A percentile compares a stretch with the other conserved stretches of the same genome.
phyloP scores from a whole-genome alignment of 2,113 vertebrate genomes.

The Dolichallabes microphthalmus region DNA sequence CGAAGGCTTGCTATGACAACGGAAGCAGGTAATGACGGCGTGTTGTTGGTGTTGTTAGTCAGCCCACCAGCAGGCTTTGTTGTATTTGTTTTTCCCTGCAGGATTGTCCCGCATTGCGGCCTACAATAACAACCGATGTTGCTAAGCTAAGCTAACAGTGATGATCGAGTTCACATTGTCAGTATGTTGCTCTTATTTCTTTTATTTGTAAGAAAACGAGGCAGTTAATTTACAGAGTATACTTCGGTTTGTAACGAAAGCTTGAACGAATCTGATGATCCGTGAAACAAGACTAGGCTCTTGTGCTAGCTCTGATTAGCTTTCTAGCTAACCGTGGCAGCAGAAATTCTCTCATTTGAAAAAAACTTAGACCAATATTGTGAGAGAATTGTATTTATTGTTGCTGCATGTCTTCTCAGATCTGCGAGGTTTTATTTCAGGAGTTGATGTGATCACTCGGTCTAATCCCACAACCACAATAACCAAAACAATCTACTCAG shows the following conservation, averaged over 20 bases:
- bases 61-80: background rate
- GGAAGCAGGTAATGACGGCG: conserved; percentile 45
- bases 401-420: background rate
- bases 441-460: background rate
- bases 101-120: conserved; percentile 55
- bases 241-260: background rate
- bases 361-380: background rate
- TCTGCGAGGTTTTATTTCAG: background rate
- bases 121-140: conserved; percentile 30
- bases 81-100: conserved; percentile 17
- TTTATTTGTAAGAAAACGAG: background rate
- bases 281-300: background rate
- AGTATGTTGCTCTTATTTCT: background rate
- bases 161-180: background rate
- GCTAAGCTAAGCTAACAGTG: background rate
- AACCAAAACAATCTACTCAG: background rate
- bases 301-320: conserved; percentile 4
- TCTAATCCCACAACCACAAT: background rate
- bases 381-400: background rate
- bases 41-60: background rate
- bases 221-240: no score
- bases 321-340: background rate
- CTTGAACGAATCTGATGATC: background rate
- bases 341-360: background rate
- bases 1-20: conserved; percentile 44